A percentile compares a stretch with the other conserved stretches of the same genome.
phyloP scores from a whole-genome alignment of 2,888 invertebrate species.

The Drosophila sordidapex region DNA sequence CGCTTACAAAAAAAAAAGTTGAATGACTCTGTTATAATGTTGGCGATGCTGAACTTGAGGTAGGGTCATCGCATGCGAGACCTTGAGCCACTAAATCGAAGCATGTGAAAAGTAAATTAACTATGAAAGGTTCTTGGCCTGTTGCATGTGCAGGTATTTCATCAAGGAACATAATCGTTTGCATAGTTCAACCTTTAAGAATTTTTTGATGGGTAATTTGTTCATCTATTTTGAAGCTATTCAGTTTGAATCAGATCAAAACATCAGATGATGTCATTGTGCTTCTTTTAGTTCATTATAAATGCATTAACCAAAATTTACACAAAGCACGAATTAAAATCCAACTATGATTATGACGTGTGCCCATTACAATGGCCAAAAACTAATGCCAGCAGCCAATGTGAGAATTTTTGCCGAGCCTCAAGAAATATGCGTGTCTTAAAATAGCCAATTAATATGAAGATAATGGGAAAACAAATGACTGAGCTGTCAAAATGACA shows the following conservation, averaged over 20 bases:
- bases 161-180: slow-evolving; percentile 25
- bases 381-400: slow-evolving; percentile 42
- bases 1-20: slow-evolving; percentile 48
- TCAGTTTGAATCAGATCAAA: slow-evolving; percentile 33
- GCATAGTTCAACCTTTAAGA: slow-evolving; percentile 56
- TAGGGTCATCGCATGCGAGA: slow-evolving; percentile 46
- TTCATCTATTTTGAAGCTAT: slow-evolving; percentile 15
- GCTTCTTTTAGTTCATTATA: slow-evolving; percentile 55
- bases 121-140: slow-evolving; percentile 41
- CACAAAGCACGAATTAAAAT: slow-evolving; percentile 49
- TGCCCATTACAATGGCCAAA: slow-evolving; percentile 11
- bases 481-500: slow-evolving; percentile 55
- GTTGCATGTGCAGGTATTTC: slow-evolving; percentile 32
- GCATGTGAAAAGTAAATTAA: slow-evolving; percentile 57
- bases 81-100: slow-evolving; percentile 34
- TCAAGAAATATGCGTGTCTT: slow-evolving; percentile 36
- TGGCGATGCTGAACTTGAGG: slow-evolving; percentile 55
- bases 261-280: slow-evolving; percentile 57
- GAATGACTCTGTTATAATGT: slow-evolving; percentile 60
- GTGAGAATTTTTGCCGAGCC: slow-evolving; percentile 53
- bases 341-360: slow-evolving; percentile 57
- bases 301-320: slow-evolving; percentile 68
- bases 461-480: slow-evolving; percentile 71
- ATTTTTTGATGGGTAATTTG: slow-evolving; percentile 36
- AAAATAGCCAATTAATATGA: slow-evolving; percentile 64